phyloP scores from a whole-genome alignment of 2,888 invertebrate genomes.

The Dolomedes plantarius region DNA sequence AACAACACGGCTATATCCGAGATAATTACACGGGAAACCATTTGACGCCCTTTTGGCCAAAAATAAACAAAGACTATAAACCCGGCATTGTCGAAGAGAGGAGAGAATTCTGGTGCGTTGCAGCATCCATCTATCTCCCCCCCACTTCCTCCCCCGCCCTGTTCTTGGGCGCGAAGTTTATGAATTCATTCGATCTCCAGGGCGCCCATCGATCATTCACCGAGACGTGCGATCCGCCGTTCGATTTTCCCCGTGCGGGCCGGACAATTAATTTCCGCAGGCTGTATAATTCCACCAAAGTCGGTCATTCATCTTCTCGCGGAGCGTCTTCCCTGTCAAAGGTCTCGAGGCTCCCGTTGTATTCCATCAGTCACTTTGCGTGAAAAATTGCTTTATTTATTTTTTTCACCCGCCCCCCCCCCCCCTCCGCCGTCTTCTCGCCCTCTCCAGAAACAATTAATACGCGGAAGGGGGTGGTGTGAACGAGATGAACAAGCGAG shows the following conservation, averaged over 20 bases:
- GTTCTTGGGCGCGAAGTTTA: slow-evolving; percentile 55
- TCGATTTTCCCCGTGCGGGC: slow-evolving; percentile 15
- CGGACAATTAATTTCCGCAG: slow-evolving; percentile 67
- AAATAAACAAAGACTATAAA: slow-evolving; percentile 32
- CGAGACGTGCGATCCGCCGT: slow-evolving; percentile 42
- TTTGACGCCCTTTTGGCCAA: slow-evolving; percentile 34
- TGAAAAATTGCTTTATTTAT: background rate
- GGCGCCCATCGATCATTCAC: slow-evolving; percentile 67
- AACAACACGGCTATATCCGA: slow-evolving; percentile 33
- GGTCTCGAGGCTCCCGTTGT: slow-evolving; percentile 11
- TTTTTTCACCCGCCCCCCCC: too few relatives aligned
- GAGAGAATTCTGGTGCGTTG: background rate
- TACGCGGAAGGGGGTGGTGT: background rate
- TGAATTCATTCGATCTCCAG: slow-evolving; percentile 68
- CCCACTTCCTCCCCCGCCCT: slow-evolving; percentile 21
- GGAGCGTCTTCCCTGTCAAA: slow-evolving; percentile 11
- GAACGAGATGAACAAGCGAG: background rate
- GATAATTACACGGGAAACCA: slow-evolving; percentile 61
- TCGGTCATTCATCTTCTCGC: background rate
- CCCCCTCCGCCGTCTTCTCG: too few relatives aligned
- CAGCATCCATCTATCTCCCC: slow-evolving; percentile 31
- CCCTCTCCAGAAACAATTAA: background rate
- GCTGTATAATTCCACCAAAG: background rate
- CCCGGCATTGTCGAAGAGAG: background rate
- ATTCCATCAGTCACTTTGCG: slow-evolving; percentile 9